Base-by-base conservation (phyloP, 53 echinoderm and acorn worm genomes). In the Antedon mediterranea region DNA sequence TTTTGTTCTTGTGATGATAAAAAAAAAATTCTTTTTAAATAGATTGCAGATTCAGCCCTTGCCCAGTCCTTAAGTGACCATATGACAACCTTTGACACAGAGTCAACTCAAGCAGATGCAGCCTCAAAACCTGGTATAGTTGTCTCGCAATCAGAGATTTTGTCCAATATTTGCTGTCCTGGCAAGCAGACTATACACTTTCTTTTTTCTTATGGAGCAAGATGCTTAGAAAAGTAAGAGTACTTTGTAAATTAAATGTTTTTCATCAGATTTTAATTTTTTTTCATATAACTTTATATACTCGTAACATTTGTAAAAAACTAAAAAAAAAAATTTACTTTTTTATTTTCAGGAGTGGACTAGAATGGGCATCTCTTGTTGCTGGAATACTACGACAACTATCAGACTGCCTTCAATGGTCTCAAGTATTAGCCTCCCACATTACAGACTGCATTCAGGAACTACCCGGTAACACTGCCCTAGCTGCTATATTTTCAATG, bases 351-450 rank as follows among this genome's bases (percentile, higher is more conserved):
- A 98, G 98, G 86, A 92, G 86, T 76, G 92, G 90, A 26, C 82
- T 98, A 33, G 98, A 98, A 34, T 93, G 98, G 98, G 92, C 98
- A 4, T 90, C 98, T 18, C 80, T 98, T 9, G 77, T 92, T 71
- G 89, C 98, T 27, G 84, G 82, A 43, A 88, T 93, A 28, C 79
- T 98, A 26, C 92, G 92, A 83, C 81, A 84, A 80, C 86, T 98
- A 28, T 92, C 90, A 34, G 78, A 82, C 26, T 75, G 73, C 71
- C 91, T 85, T 31, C 83, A 82, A 2, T 98, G 98, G 98, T 83
- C 86, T 85, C 43, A 78, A 20, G 85, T 83, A 23, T 76, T 95
- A 0, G 87, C 97, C 32, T 73, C 30, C 31, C 87, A 88, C 73
- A 84, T 92, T 74, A 98, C 88, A 74, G 77, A 75, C 43, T 88